Conservation (phyloP, 1,140 invertebrate genomes). For the Lepidostoma basale region DNA sequence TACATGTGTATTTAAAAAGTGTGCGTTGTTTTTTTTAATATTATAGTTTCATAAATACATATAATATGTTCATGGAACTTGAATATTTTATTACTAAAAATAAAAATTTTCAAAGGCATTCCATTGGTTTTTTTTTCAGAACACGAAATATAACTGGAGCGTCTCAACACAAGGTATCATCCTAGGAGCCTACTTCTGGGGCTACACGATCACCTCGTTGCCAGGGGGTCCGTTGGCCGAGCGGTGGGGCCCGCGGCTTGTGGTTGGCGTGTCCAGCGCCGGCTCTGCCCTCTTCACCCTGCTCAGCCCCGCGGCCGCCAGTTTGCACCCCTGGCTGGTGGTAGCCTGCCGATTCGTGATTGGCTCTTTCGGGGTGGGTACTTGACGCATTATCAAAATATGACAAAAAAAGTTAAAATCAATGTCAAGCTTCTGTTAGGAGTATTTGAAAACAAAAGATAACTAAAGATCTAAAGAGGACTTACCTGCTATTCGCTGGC, state of each 20-base stretch:
- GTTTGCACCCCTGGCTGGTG: constrained; percentile 65
- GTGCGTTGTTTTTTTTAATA: too few species aligned
- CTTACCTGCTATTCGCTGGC: too few species aligned
- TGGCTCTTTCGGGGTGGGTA: constrained; percentile 69
- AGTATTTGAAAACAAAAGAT: too few species aligned
- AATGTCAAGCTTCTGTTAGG: too few species aligned
- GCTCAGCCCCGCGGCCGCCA: constrained; percentile 68
- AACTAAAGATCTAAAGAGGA: too few species aligned
- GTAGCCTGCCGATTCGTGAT: constrained; percentile 69
- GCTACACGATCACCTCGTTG: constrained; percentile 63
- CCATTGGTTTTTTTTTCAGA: too few species aligned
- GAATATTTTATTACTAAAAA: too few species aligned
- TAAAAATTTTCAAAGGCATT: too few species aligned
- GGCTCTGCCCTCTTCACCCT: constrained; percentile 72
- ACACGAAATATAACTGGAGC: constrained; percentile 63
- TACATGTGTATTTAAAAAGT: too few species aligned
- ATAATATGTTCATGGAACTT: too few species aligned
- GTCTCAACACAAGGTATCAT: constrained; percentile 67
- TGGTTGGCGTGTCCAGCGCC: constrained; percentile 73
- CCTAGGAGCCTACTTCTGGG: constrained; percentile 73
- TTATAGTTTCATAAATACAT: too few species aligned
- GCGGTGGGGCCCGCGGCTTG: constrained; percentile 71
- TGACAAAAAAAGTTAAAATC: too few species aligned
- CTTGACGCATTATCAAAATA: background rate
- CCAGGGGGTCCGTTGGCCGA: constrained; percentile 76